These are phyloP conservation scores for Caenorhabditis sp. DNA, from an alignment of 2,888 invertebrate species.

Conservation along the genomic window DNA sequence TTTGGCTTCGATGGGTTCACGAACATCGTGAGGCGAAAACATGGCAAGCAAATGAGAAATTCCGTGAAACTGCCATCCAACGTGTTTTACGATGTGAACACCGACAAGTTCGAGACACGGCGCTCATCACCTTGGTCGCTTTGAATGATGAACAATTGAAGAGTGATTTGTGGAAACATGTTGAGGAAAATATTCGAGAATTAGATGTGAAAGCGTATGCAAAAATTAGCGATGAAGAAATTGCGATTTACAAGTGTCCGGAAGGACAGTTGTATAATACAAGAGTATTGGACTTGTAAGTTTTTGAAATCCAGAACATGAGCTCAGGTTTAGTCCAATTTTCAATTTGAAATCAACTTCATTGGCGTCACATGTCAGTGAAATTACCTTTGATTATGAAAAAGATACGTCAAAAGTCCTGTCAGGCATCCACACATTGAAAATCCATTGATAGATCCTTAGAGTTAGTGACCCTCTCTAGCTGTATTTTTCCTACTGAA, in stretches of 20 bases:
- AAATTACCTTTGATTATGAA: no score
- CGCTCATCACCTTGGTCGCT: slow-evolving; percentile 88
- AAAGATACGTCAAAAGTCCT: no score
- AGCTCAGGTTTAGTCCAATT: no score
- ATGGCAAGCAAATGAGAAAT: slow-evolving; percentile 43
- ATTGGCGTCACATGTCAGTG: no score
- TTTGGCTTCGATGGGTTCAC: slow-evolving; percentile 61
- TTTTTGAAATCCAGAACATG: no score
- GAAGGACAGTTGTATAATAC: slow-evolving; percentile 91
- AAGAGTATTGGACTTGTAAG: slow-evolving; percentile 78
- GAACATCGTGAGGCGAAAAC: slow-evolving; percentile 40
- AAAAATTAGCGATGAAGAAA: slow-evolving; percentile 76
- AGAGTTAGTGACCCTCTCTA: no score
- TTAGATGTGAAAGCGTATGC: slow-evolving; percentile 37
- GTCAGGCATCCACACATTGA: no score
- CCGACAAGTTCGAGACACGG: slow-evolving; percentile 82
- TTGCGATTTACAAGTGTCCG: slow-evolving; percentile 83
- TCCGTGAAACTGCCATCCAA: slow-evolving; percentile 39
- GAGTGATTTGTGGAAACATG: slow-evolving; percentile 45
- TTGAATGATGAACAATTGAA: slow-evolving; percentile 77
- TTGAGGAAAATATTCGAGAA: slow-evolving; percentile 40
- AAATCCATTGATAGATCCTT: no score
- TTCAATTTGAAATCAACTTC: no score
- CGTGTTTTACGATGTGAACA: slow-evolving; percentile 42
- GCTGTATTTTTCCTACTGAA: no score